These are phyloP conservation scores for Apogon hyalosoma DNA, from an alignment of 2,797 vertebrate species.

Conservation along the genomic window DNA sequence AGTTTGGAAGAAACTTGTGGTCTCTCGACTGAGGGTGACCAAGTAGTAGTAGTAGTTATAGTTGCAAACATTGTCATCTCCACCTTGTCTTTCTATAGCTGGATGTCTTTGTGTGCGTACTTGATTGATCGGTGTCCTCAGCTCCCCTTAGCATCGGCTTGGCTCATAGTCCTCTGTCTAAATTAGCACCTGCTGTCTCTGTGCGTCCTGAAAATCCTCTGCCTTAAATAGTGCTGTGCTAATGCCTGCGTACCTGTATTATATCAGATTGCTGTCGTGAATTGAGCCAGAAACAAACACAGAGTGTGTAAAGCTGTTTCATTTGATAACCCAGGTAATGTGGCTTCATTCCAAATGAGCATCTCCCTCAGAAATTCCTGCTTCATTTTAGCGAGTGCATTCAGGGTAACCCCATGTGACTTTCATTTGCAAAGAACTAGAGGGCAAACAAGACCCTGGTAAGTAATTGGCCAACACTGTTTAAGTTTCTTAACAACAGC, in stretches of 20 bases:
- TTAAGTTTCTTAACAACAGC: slow-evolving; percentile 69
- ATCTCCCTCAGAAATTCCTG: slow-evolving; percentile 55
- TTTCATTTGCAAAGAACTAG: slow-evolving; percentile 79
- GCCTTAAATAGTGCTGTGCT: slow-evolving; percentile 54
- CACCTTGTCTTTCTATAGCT: neutral
- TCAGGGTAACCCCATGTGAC: slow-evolving; percentile 66
- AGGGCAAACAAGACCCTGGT: slow-evolving; percentile 47
- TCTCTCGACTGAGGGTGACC: too few relatives aligned
- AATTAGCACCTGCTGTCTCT: slow-evolving; percentile 30
- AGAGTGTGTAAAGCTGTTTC: slow-evolving; percentile 17
- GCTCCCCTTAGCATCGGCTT: slow-evolving; percentile 1
- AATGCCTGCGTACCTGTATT: slow-evolving; percentile 41
- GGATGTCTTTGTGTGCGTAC: neutral
- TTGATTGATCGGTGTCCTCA: slow-evolving; percentile 30
- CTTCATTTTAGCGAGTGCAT: slow-evolving; percentile 69
- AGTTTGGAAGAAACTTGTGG: too few relatives aligned
- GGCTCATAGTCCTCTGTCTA: slow-evolving; percentile 21
- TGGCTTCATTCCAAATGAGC: slow-evolving; percentile 53
- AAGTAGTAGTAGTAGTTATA: too few relatives aligned
- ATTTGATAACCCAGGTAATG: slow-evolving; percentile 38
- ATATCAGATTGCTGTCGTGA: slow-evolving; percentile 23
- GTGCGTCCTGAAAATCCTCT: slow-evolving; percentile 31
- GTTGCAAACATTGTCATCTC: neutral
- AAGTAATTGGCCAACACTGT: slow-evolving; percentile 69
- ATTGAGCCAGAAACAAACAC: slow-evolving; percentile 36